A percentile compares a stretch with the other conserved stretches of the same genome.
Conservation (phyloP, 2,888 invertebrate species). For the Tetheella fluctuosa region DNA sequence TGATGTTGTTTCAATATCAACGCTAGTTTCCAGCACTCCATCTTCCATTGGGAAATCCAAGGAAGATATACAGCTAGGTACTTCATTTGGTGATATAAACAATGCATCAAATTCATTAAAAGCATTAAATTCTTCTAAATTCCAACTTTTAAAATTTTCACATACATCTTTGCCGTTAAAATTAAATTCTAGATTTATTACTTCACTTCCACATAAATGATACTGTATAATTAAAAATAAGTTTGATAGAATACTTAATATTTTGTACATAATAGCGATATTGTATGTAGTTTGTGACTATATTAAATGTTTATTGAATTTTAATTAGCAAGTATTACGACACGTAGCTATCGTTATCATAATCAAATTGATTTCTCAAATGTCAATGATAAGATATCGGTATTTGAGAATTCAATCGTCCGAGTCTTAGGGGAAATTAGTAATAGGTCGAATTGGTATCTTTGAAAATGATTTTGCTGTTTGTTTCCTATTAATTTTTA, state of each 20-base stretch:
- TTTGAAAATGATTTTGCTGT: too few species aligned
- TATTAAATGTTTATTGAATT: not conserved
- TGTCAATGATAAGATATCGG: not conserved
- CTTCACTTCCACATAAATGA: not conserved
- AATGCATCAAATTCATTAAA: not conserved
- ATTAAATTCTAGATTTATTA: not conserved
- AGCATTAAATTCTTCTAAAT: not conserved
- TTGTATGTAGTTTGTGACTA: not conserved
- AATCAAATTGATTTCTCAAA: not conserved
- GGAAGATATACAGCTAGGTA: not conserved
- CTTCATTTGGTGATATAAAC: not conserved
- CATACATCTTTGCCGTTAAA: not conserved
- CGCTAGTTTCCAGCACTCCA: conserved; percentile 27
- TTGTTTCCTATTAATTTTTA: too few species aligned
- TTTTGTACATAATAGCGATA: not conserved
- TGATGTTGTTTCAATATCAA: conserved; percentile 26
- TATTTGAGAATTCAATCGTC: too few species aligned
- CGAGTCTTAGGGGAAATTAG: too few species aligned
- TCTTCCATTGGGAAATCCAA: conserved; percentile 17
- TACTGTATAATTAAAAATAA: not conserved
- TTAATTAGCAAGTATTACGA: not conserved
- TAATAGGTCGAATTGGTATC: too few species aligned
- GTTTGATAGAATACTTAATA: not conserved
- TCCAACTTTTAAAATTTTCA: not conserved
- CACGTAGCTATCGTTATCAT: conserved; percentile 8